Percentiles rank a stretch among this genome's conserved stretches.
These are phyloP conservation scores for Chymomyza caudatula DNA, from an alignment of 2,888 invertebrate species.

Conservation along the genomic window DNA sequence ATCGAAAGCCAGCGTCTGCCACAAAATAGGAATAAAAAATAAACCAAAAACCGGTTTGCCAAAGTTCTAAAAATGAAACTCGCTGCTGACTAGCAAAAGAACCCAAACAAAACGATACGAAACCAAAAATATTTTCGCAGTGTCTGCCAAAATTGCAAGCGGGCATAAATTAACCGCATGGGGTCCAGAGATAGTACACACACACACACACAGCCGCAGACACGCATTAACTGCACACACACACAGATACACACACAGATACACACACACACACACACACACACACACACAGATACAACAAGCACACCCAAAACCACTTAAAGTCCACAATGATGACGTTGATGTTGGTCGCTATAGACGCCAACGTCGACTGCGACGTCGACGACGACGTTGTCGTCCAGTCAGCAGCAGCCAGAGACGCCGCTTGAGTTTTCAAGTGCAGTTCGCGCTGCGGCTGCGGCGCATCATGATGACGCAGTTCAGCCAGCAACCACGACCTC, in stretches of 20 bases:
- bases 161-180: slow-evolving; percentile 68
- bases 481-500: slow-evolving; percentile 55
- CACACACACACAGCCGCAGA: slow-evolving; percentile 27
- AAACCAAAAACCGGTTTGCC: slow-evolving; percentile 63
- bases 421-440: slow-evolving; percentile 72
- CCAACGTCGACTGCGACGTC: neutral
- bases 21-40: slow-evolving; percentile 6
- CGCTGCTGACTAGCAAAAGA: slow-evolving; percentile 35
- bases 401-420: slow-evolving; percentile 52
- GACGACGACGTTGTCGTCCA: neutral
- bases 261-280: slow-evolving; percentile 33
- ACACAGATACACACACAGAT: slow-evolving; percentile 28
- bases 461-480: slow-evolving; percentile 53
- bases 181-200: slow-evolving; percentile 57
- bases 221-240: slow-evolving; percentile 14
- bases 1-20: slow-evolving; percentile 56
- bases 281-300: slow-evolving; percentile 36
- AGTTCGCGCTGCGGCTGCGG: slow-evolving; percentile 33
- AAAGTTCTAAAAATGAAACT: slow-evolving; percentile 72
- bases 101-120: slow-evolving; percentile 27
- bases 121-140: slow-evolving; percentile 69
- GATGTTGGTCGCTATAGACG: slow-evolving; percentile 41
- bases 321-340: slow-evolving; percentile 71
- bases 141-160: slow-evolving; percentile 72
- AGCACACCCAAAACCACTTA: slow-evolving; percentile 69